Evolutionary conservation across 1,140 invertebrate genomes (phyloP).

Genomic region (Microplitis demolitor): DNA sequence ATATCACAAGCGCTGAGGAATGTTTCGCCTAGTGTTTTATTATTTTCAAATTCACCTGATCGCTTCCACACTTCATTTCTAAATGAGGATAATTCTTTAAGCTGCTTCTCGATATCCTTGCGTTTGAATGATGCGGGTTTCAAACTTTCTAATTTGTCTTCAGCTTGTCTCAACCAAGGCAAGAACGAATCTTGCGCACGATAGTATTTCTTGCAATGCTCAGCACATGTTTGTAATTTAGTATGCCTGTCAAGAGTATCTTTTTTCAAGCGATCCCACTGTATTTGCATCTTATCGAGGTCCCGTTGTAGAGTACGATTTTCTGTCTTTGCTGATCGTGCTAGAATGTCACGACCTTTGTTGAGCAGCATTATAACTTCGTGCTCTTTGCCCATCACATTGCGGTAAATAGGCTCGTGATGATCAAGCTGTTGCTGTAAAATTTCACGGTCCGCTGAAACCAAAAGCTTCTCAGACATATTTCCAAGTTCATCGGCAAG

Average conservation of each 20-base stretch:
- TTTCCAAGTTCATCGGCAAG: slow-evolving; percentile 77
- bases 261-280: slow-evolving; percentile 89
- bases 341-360: slow-evolving; percentile 81
- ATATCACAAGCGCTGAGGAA: slow-evolving; percentile 85
- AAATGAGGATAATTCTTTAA: slow-evolving; percentile 87
- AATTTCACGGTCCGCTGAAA: slow-evolving; percentile 84
- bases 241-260: slow-evolving; percentile 84
- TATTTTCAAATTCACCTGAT: slow-evolving; percentile 90
- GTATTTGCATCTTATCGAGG: slow-evolving; percentile 83
- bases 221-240: slow-evolving; percentile 84
- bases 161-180: slow-evolving; percentile 85
- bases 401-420: slow-evolving; percentile 87
- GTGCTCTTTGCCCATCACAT: slow-evolving; percentile 88
- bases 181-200: slow-evolving; percentile 82
- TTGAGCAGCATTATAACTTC: slow-evolving; percentile 93
- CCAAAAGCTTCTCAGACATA: slow-evolving; percentile 76
- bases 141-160: slow-evolving; percentile 82
- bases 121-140: slow-evolving; percentile 81
- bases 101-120: slow-evolving; percentile 84
- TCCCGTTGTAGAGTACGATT: slow-evolving; percentile 69
- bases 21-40: slow-evolving; percentile 81
- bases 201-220: slow-evolving; percentile 91
- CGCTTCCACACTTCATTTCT: slow-evolving; percentile 92
- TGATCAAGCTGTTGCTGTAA: slow-evolving; percentile 85
- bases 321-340: slow-evolving; percentile 65